phyloP scores from a whole-genome alignment of 1,140 invertebrate genomes.

The Dreissena rostriformis region DNA sequence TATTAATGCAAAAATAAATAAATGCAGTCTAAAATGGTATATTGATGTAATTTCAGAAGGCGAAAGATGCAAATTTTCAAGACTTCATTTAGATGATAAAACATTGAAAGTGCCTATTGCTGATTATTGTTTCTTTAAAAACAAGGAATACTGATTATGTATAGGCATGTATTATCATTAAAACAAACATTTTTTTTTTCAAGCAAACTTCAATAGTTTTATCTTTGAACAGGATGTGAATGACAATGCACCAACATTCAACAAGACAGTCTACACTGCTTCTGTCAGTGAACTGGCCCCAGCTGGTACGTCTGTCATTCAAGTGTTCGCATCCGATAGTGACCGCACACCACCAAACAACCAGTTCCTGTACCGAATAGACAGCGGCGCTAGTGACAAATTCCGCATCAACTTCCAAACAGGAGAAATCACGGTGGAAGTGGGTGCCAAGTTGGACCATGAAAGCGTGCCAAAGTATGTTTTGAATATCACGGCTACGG shows the following conservation, averaged over 20 bases:
- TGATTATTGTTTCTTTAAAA: too few species aligned
- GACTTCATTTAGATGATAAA: not conserved
- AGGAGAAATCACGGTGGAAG: conserved; percentile 64
- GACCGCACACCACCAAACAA: conserved; percentile 70
- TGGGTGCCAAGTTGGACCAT: conserved; percentile 65
- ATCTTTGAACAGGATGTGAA: conserved; percentile 61
- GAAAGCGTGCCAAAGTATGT: conserved; percentile 63
- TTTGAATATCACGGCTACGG: conserved; percentile 66
- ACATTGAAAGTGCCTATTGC: not conserved
- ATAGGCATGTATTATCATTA: too few species aligned
- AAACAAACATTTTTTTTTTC: too few species aligned
- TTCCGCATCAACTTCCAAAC: conserved; percentile 70
- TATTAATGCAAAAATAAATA: too few species aligned
- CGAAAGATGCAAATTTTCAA: too few species aligned
- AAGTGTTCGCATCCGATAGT: conserved; percentile 63
- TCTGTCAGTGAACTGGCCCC: conserved; percentile 62
- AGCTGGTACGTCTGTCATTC: conserved; percentile 61
- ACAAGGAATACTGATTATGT: too few species aligned
- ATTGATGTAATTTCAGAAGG: too few species aligned
- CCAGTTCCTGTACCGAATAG: conserved; percentile 71
- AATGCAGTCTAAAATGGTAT: too few species aligned
- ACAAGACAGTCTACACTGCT: conserved; percentile 47
- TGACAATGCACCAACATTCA: conserved; percentile 64
- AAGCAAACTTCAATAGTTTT: too few species aligned
- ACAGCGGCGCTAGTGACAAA: conserved; percentile 71